phyloP scores from a whole-genome alignment of 2,888 invertebrate species.

The Gari tellinella region DNA sequence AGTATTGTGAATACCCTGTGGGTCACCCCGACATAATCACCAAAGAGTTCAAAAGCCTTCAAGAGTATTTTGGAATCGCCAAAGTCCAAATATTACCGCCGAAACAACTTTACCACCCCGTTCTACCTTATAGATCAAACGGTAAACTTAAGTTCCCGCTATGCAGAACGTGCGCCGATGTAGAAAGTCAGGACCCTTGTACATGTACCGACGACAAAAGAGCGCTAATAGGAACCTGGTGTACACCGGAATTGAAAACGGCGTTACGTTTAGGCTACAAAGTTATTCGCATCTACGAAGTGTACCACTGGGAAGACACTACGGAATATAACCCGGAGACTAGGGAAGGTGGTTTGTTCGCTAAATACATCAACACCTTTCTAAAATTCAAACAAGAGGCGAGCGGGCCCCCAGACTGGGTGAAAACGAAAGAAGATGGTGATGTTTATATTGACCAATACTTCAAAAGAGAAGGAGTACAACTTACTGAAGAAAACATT shows the following conservation, averaged over 20 bases:
- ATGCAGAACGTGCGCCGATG: conserved; percentile 70
- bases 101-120: conserved; percentile 71
- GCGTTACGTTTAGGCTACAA: conserved; percentile 76
- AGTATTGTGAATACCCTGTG: conserved; percentile 62
- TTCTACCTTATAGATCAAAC: conserved; percentile 72
- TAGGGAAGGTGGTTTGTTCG: conserved; percentile 68
- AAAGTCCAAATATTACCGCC: conserved; percentile 54
- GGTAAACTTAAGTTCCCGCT: conserved; percentile 79
- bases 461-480: conserved; percentile 5
- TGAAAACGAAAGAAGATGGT: neutral
- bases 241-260: conserved; percentile 76
- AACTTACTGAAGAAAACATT: neutral
- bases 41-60: neutral
- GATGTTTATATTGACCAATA: neutral
- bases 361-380: conserved; percentile 71
- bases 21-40: conserved; percentile 54
- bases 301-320: conserved; percentile 75
- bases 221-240: conserved; percentile 74
- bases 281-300: conserved; percentile 74
- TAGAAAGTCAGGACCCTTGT: conserved; percentile 37
- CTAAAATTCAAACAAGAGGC: conserved; percentile 20
- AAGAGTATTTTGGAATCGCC: conserved; percentile 34
- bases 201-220: conserved; percentile 71
- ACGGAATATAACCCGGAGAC: conserved; percentile 20
- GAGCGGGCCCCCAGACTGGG: conserved; percentile 10